Evolutionary conservation across 2,888 invertebrate species (phyloP).

Genomic region (Troides oblongomaculatus): DNA sequence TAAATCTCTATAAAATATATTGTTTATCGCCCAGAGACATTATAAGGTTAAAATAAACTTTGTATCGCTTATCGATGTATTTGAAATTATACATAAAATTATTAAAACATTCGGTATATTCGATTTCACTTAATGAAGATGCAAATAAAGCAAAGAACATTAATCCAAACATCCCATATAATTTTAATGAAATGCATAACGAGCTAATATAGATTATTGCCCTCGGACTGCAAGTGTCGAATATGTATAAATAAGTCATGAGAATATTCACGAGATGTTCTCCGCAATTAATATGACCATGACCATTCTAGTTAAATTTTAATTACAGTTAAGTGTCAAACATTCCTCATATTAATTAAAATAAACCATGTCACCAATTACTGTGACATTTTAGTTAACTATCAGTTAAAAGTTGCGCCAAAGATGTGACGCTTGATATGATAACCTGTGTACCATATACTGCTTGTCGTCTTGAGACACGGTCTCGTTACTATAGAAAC

Average conservation of each 20-base stretch:
- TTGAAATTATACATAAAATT: too few species aligned
- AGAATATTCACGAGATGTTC: background rate
- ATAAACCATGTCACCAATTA: background rate
- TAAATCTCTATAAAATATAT: too few species aligned
- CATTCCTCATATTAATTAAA: background rate
- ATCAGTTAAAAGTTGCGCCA: background rate
- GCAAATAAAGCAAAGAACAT: too few species aligned
- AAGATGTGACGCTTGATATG: background rate
- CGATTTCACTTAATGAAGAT: too few species aligned
- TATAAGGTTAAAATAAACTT: too few species aligned
- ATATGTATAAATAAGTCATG: background rate
- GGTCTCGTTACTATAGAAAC: too few species aligned
- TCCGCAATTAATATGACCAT: conserved; percentile 12
- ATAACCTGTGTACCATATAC: background rate
- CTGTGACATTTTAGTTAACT: background rate
- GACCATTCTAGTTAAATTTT: conserved; percentile 13
- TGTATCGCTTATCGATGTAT: too few species aligned
- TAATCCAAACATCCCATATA: too few species aligned
- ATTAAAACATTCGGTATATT: too few species aligned
- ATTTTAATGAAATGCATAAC: background rate
- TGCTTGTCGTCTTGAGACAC: too few species aligned
- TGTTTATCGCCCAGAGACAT: too few species aligned
- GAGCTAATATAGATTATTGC: background rate
- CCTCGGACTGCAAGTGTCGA: background rate
- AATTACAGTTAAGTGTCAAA: background rate